Base-by-base conservation (phyloP, 2,113 vertebrate genomes). In the Ageneiosus marmoratus region DNA sequence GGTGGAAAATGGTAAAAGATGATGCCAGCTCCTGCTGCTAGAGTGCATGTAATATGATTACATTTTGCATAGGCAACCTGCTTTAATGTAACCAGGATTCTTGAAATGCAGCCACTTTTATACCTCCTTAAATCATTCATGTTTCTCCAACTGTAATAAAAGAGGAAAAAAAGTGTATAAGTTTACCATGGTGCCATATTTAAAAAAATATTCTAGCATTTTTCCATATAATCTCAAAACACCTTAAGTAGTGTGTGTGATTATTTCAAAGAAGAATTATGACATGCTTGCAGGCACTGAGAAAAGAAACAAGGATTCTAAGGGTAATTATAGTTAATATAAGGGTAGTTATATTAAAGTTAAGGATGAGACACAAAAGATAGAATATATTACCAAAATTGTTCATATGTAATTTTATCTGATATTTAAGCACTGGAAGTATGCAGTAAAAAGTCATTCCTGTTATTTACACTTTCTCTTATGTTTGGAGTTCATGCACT, bases 21-120 rank as follows among this genome's bases (percentile, higher is more conserved):
- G 87, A 87, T 87, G 91, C 81, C 83, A 87, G 90, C 90, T 84
- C 60, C 44, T 83, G 85, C 87, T 86, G 83, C 86, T 85, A 80
- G 86, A 92, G 88, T 89, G 91, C 92, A 88, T 92, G 90, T 92
- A 92, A 93, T 88, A 78, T 84, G 91, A 94, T 94, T 93, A 92
- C 83, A 81, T 76, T 18, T 55, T 86, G 86, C 87, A 91, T 90
- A 91, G 89, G 86, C 88, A 89, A 90, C 88, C 85, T 86, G 79
- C 62, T 81, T 86, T 82, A 70, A 84, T 84, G 80, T 84, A 80
- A 79, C 77, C 67, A n/a, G 55, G 27, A 79, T 86, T 72, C 53
- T 58, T 60, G 27, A 77, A 63, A 84, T 63, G 50, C 60, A 37
- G n/a, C 20, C 27, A 15, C 32, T 80, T 80, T 82, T 41, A 41